Conservation (phyloP, 2,113 vertebrate genomes). For the Mustelus asterias region DNA sequence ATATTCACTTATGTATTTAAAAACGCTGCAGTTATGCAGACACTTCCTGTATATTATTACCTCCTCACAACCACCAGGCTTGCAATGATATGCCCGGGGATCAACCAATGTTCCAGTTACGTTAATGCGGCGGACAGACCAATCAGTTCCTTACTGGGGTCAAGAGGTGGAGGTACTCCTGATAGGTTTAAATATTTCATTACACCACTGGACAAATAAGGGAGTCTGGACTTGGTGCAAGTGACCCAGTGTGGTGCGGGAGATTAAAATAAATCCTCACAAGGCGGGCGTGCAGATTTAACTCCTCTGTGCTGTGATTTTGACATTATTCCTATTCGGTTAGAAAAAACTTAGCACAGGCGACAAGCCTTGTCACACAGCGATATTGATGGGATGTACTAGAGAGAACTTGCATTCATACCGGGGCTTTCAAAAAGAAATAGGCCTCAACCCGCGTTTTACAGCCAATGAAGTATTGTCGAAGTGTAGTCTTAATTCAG, state of each 20-base stretch:
- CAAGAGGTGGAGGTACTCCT: background rate
- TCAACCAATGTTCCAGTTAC: background rate
- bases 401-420: background rate
- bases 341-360: background rate
- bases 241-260: background rate
- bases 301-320: background rate
- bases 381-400: too few species aligned
- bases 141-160: constrained; percentile 3
- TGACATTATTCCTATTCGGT: background rate
- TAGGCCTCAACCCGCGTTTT: background rate
- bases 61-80: background rate
- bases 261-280: constrained; percentile 5
- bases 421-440: too few species aligned
- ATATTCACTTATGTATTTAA: background rate
- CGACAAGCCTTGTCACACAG: background rate
- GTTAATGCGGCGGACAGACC: background rate
- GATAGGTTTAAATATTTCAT: background rate
- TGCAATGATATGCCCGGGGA: background rate
- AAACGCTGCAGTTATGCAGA: background rate
- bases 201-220: background rate
- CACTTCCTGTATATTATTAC: background rate
- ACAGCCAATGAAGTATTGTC: background rate
- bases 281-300: background rate
- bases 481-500: background rate
- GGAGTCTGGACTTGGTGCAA: background rate